Evolutionary conservation across 2,888 invertebrate species (phyloP).

Genomic region (Acanthococcus lagerstroemiae): DNA sequence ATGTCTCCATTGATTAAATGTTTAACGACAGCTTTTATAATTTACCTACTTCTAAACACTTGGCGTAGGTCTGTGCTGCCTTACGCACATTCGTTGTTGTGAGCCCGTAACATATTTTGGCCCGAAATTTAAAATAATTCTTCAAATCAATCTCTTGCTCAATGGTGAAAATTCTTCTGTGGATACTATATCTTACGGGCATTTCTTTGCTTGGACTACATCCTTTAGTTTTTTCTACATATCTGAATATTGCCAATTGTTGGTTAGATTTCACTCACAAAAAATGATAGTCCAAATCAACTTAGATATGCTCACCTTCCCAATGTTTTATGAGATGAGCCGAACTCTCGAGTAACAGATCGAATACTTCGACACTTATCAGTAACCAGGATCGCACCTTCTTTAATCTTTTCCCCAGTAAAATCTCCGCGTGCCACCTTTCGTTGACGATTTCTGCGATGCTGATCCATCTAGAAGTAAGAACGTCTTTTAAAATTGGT

Average conservation of each 20-base stretch:
- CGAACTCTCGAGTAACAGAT: not conserved
- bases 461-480: too few relatives aligned
- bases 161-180: not conserved
- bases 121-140: not conserved
- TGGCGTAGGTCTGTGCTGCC: not conserved
- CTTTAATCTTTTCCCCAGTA: not conserved
- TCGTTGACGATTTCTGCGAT: not conserved
- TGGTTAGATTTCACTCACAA: not conserved
- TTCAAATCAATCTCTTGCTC: not conserved
- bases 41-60: not conserved
- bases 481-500: too few relatives aligned
- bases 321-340: not conserved
- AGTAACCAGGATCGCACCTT: not conserved
- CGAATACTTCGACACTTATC: not conserved
- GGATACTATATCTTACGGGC: not conserved
- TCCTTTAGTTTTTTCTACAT: not conserved
- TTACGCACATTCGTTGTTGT: not conserved
- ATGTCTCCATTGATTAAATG: not conserved
- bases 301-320: not conserved
- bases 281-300: not conserved
- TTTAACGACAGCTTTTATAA: not conserved
- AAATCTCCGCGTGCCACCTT: not conserved
- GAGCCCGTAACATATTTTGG: not conserved
- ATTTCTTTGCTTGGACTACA: not conserved
- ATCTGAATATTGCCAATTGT: not conserved